Evolutionary conservation across 2,888 invertebrate species (phyloP), one percentile per base, ranked within the genome.

Genomic region (Cheilosia urbana): DNA sequence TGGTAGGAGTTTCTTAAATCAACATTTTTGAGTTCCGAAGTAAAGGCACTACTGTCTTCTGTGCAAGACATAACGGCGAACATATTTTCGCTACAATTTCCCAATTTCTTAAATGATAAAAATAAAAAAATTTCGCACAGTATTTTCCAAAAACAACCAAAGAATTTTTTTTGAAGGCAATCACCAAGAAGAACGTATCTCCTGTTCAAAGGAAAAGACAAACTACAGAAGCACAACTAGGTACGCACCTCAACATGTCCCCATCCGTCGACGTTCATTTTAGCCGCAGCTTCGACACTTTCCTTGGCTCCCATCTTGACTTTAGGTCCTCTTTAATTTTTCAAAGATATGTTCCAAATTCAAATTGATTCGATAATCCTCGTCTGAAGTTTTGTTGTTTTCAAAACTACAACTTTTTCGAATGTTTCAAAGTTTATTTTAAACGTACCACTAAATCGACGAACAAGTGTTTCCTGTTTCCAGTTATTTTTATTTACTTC

Each of bases 191-290:
- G 2, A 34, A 34, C 34, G 3, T 11, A 34, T 49, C 21, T 11
- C 21, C 21, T 11, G n/a, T 57, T n/a, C 11, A 30, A n/a, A 13
- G n/a, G 34, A 34, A 47, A 17, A n/a, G n/a, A 30, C 5, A 5
- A 15, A 51, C 21, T 24, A 27, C 13, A 11, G 27, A 40, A 57
- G 51, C 19, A 49, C 2, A 65, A 49, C 66, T 24, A 1, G 17
- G 45, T 76, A 91, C 92, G 94, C 94, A 96, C 96, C 96, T 96
- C 96, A 91, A 95, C 93, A 93, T 95, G 95, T 93, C 95, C 95
- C 96, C 96, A 96, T 93, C 95, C 95, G 94, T 96, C 95, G 93
- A 95, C 94, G 93, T 95, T 95, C 94, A 95, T 94, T 94, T 96
- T 96, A 92, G 95, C 95, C 88, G 91, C 91, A 91, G 95, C 95